These are phyloP conservation scores for Spea hammondii DNA, from an alignment of 2,797 vertebrate genomes.

Conservation along the genomic window DNA sequence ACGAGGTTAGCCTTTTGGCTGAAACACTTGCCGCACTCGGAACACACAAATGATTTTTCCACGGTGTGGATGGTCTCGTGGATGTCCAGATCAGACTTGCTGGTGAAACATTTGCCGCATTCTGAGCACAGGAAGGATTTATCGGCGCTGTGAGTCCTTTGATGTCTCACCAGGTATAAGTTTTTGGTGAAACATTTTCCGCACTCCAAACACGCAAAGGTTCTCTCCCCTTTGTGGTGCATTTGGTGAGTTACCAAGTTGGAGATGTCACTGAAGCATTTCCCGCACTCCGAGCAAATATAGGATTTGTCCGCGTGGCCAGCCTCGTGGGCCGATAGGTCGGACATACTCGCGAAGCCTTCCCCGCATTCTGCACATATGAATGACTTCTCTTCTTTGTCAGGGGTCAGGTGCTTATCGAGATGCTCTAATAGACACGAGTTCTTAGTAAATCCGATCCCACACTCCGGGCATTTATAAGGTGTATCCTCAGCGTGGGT, in stretches of 20 bases:
- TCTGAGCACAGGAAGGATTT: constrained; percentile 2
- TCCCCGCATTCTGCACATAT: background rate
- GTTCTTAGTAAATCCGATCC: background rate
- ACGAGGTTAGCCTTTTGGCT: background rate
- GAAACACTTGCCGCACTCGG: constrained; percentile 13
- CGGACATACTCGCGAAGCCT: background rate
- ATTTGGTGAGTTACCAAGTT: background rate
- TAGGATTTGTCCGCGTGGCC: background rate
- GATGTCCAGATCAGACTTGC: background rate
- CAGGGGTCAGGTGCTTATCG: background rate
- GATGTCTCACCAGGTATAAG: background rate
- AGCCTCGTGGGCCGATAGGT: background rate
- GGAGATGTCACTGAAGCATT: background rate
- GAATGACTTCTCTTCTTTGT: background rate
- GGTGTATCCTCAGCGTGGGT: background rate
- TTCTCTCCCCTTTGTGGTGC: background rate
- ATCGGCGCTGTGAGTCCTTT: background rate
- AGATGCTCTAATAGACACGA: background rate
- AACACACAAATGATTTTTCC: background rate
- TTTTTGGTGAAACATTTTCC: constrained; percentile 12
- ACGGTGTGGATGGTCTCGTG: constrained; percentile 1
- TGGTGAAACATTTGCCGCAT: background rate
- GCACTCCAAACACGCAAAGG: background rate
- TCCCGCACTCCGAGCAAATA: constrained; percentile 9
- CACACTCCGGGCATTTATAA: background rate